Evolutionary conservation across 2,113 vertebrate genomes (phyloP).

Genomic region (Sylvia atricapilla): DNA sequence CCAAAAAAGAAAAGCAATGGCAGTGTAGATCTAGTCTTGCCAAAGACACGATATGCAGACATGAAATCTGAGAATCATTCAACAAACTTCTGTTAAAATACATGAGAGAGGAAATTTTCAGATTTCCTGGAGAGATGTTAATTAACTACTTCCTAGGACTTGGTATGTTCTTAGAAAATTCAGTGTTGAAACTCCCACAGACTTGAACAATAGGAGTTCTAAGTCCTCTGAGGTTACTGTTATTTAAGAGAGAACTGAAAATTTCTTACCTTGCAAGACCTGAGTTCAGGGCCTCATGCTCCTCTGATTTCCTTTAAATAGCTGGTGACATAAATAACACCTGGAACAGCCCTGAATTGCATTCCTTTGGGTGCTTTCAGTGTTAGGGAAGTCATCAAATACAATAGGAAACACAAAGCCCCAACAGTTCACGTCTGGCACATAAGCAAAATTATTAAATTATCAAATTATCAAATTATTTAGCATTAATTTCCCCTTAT

Average conservation of each 20-base stretch:
- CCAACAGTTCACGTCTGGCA: neutral
- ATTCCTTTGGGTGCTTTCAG: neutral
- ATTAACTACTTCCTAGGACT: slow-evolving; percentile 9
- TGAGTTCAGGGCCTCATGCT: neutral
- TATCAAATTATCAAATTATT: no score
- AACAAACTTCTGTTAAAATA: neutral
- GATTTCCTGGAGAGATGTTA: neutral
- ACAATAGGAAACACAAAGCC: neutral
- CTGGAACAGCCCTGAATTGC: neutral
- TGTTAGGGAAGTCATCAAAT: neutral
- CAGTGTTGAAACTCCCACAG: neutral
- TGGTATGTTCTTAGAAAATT: neutral
- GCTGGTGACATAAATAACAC: slow-evolving; percentile 28
- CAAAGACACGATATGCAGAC: neutral
- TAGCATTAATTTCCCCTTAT: neutral
- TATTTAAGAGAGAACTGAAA: slow-evolving; percentile 13
- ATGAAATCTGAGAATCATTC: neutral
- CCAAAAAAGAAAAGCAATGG: neutral
- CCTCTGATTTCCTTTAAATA: slow-evolving; percentile 1
- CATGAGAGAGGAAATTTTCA: neutral
- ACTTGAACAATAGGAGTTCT: neutral
- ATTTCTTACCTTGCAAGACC: neutral
- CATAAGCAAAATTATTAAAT: neutral
- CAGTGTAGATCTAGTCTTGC: neutral
- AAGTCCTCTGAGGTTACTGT: neutral